These are phyloP conservation scores for Nothocercus nigrocapillus DNA, from an alignment of 2,113 vertebrate genomes.

Conservation along the genomic window DNA sequence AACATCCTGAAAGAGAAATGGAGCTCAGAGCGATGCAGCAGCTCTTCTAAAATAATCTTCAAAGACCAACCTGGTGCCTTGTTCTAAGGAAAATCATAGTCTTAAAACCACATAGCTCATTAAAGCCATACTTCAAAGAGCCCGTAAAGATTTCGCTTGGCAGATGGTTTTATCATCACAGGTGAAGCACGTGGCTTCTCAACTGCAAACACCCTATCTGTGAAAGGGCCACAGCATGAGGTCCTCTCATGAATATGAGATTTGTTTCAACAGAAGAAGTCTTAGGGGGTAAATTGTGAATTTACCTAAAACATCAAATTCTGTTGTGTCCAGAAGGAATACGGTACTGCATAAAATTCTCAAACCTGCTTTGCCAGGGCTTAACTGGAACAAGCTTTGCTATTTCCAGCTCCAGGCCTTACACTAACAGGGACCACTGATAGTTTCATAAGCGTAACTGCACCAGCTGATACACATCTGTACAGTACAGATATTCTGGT, in stretches of 20 bases:
- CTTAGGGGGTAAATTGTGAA: not conserved
- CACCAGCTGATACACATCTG: not conserved
- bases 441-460: not conserved
- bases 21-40: not conserved
- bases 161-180: not conserved
- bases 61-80: not conserved
- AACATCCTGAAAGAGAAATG: slow-evolving; percentile 85
- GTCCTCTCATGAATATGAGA: not conserved
- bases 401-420: not conserved
- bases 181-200: accelerated
- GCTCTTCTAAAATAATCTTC: not conserved
- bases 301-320: not conserved
- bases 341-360: not conserved
- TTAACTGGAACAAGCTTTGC: not conserved
- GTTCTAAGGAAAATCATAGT: not conserved
- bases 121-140: not conserved
- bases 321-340: not conserved
- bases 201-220: not conserved
- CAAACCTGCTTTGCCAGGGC: not conserved
- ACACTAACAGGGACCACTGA: not conserved
- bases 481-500: not conserved
- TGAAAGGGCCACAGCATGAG: not conserved
- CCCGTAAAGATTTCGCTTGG: not conserved
- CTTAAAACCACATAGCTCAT: not conserved
- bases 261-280: not conserved